Evolutionary conservation across 2,113 vertebrate genomes (phyloP).

Genomic region (Carassius carassius): DNA sequence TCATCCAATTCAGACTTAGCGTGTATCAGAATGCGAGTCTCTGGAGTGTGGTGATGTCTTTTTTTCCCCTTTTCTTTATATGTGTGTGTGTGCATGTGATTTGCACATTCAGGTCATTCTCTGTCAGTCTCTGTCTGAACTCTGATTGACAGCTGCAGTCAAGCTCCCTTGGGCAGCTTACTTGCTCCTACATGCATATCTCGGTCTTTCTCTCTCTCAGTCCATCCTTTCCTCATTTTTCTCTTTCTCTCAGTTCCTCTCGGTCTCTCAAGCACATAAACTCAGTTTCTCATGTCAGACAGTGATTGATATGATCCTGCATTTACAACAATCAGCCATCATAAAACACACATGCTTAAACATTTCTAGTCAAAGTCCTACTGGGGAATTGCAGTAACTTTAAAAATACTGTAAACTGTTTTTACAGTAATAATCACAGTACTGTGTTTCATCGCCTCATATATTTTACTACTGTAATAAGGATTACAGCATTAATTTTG

Average conservation of each 20-base stretch:
- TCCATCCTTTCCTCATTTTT: constrained; percentile 13
- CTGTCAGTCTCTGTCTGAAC: constrained; percentile 53
- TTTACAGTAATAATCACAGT: too few species aligned
- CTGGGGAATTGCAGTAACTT: too few species aligned
- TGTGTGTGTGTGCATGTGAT: constrained; percentile 40
- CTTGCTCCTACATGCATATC: constrained; percentile 37
- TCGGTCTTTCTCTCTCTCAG: constrained; percentile 29
- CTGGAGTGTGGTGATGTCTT: constrained; percentile 11
- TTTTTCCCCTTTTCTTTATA: constrained; percentile 33
- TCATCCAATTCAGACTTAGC: background rate
- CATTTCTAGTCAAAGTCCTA: background rate
- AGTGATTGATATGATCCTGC: constrained; percentile 29
- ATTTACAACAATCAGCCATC: constrained; percentile 36
- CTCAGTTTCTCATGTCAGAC: constrained; percentile 23
- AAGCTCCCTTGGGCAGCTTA: constrained; percentile 48
- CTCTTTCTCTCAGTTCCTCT: constrained; percentile 4
- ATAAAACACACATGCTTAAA: constrained; percentile 30
- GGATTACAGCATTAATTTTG: too few species aligned
- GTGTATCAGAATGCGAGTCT: constrained; percentile 27
- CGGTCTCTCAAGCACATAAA: background rate
- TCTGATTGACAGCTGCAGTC: constrained; percentile 57
- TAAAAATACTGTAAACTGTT: too few species aligned
- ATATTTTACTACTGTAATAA: too few species aligned
- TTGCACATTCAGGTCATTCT: constrained; percentile 59
- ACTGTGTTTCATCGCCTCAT: too few species aligned